Evolutionary conservation across 2,113 vertebrate species (phyloP), one percentile per base, ranked within the genome.

Genomic region (Girardinichthys multiradiatus): DNA sequence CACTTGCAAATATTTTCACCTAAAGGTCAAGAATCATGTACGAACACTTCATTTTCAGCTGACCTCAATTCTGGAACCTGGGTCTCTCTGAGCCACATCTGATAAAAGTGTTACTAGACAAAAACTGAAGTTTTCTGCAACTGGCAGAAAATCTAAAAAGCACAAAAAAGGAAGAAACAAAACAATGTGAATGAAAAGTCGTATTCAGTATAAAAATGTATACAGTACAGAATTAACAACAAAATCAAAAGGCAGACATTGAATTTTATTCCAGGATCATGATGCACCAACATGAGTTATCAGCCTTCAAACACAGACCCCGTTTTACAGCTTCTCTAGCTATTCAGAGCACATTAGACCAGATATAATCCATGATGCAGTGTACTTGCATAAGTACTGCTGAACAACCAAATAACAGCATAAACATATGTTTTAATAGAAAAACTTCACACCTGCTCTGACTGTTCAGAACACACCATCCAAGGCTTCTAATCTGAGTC

Each of bases 111-210:
- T 99, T 67, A 98, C 95, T 57, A 99, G 86, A 88, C 96, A 99
- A 90, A 97, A 99, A 87, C 96, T 98, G 93, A 99, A 99, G 88
- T 94, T 99, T 93, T 99, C 98, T 71, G 97, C 95, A 64, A 98
- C 93, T 0, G 97, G 97, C 57, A 99, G 97, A 61, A 91, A 87
- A 31, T 96, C 97, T 99, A 76, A 54, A 63, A 74, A 74, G 31
- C 29, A 77, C 14, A 75, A 63, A 70, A 1, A 37, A 2, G 73
- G 72, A n/a, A n/a, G 63, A 24, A 69, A 31, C 6, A 64, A 64
- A 1, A 51, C n/a, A 17, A 0, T 7, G 33, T 2, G 33, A 26
- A 63, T 57, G 10, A 76, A 76, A 33, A 66, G 27, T 35, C 13
- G 24, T 54, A 21, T 57, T 29, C 30, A 60, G 24, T 17, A 62